A percentile compares a stretch with the other conserved stretches of the same genome.
Conservation (phyloP, 2,797 vertebrate genomes). For the Adrianichthys oophorus region DNA sequence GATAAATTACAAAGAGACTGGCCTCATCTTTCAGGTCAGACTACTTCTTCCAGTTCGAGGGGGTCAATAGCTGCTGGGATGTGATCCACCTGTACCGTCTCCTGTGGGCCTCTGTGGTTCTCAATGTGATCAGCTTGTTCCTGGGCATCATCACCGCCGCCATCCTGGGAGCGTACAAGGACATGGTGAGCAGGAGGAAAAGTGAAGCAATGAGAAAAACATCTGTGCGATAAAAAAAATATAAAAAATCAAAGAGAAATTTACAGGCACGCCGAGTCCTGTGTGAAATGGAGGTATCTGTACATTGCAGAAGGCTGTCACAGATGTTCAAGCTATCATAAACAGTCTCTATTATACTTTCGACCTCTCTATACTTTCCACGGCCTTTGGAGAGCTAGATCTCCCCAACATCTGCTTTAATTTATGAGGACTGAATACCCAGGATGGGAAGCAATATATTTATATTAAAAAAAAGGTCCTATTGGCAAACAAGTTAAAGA, state of each 20-base stretch:
- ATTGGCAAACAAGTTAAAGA: not conserved
- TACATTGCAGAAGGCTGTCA: not conserved
- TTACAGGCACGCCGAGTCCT: constrained; percentile 1
- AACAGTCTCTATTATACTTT: constrained; percentile 8
- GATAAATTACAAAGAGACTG: not conserved
- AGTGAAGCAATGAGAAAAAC: not conserved
- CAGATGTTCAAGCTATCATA: constrained; percentile 4
- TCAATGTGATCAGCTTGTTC: constrained; percentile 86
- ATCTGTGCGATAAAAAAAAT: not conserved
- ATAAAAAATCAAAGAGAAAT: not conserved
- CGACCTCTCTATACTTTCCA: not conserved
- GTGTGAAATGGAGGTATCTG: not conserved
- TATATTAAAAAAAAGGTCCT: constrained; percentile 1
- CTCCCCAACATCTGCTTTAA: constrained; percentile 14
- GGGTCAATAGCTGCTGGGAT: constrained; percentile 87
- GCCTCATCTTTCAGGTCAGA: constrained; percentile 72
- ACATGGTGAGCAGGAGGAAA: constrained; percentile 67
- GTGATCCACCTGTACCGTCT: constrained; percentile 88
- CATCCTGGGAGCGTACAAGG: constrained; percentile 92
- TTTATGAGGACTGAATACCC: not conserved
- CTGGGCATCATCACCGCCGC: constrained; percentile 89
- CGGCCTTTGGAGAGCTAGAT: not conserved
- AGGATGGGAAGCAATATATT: not conserved
- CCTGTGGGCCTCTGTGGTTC: constrained; percentile 87
- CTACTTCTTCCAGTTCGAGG: constrained; percentile 86